Base-by-base conservation (phyloP, 2,797 vertebrate species). In the Takifugu rubripes region DNA sequence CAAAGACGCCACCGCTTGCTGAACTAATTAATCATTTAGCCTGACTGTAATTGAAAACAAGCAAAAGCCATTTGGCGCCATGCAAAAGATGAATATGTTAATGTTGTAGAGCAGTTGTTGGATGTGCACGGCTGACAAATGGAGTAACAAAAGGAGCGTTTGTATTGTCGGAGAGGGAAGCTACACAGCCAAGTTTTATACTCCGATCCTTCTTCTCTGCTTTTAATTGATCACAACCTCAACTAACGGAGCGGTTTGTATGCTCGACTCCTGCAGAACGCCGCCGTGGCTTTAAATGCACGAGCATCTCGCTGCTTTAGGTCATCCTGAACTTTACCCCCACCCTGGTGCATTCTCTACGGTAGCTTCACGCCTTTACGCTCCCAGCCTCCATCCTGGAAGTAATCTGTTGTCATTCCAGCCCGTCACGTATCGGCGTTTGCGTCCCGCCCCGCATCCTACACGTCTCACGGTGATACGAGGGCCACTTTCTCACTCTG, bases 21-120 rank as follows among this genome's bases (percentile, higher is more conserved):
- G 46, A 70, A 47, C 49, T 70, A 46, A 71, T 78, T 61, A 66
- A 71, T 59, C 17, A 75, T 75, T 77, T 74, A 64, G 40, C 44
- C 6, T 51, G 52, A 54, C 62, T 36, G 43, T 55, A n/a, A 66
- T 72, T 69, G 66, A 54, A 77, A 72, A 77, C 27, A 59, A 65
- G 49, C 44, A 54, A 50, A 59, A 70, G 58, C 49, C 43, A 68
- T 71, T 64, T 66, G 64, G 58, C 36, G 50, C 61, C 27, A 51
- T 60, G 44, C 53, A 54, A 33, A 25, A 66, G 49, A 77, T 69
- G 59, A 56, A 75, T 75, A 65, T 75, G 65, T 62, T 42, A 70
- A 72, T 52, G 27, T 56, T 31, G 52, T 53, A 48, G 67, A 65
- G 54, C 54, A 58, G 31, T 63, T 71, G 36, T 40, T 40, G 36